phyloP scores from a whole-genome alignment of 2,113 vertebrate species.

The Centropus unirufus region DNA sequence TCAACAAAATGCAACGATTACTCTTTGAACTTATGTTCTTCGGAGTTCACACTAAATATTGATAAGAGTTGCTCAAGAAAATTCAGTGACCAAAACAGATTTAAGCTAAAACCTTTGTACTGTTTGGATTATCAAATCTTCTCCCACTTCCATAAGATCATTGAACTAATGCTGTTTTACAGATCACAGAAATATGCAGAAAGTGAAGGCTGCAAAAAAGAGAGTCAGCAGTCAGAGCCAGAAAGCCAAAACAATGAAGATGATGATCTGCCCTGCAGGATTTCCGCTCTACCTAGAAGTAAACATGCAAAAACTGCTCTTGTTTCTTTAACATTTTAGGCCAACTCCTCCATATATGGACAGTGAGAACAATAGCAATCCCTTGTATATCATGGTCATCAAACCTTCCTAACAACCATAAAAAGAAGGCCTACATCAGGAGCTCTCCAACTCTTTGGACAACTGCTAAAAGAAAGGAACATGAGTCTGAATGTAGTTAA shows the following conservation, averaged over 20 bases:
- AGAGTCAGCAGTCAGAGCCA: slow-evolving; percentile 54
- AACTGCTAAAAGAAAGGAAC: background rate
- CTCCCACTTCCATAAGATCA: background rate
- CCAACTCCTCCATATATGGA: background rate
- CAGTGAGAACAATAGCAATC: background rate
- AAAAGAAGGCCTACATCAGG: background rate
- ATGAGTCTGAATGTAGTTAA: background rate
- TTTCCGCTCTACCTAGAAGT: slow-evolving; percentile 55
- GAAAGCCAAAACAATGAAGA: slow-evolving; percentile 75
- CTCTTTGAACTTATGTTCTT: background rate
- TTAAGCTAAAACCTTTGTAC: background rate
- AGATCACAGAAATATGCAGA: slow-evolving; percentile 22
- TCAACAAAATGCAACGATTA: background rate
- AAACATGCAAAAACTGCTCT: slow-evolving; percentile 1
- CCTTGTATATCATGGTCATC: background rate
- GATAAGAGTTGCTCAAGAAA: background rate
- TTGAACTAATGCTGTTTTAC: background rate
- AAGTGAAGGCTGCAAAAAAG: background rate
- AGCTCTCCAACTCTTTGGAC: background rate
- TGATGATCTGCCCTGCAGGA: slow-evolving; percentile 12
- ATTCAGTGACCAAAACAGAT: background rate
- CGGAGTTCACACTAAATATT: background rate
- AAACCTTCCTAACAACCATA: background rate
- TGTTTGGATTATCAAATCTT: background rate
- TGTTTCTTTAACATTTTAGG: background rate